Conservation (phyloP, 1,140 invertebrate species). For the Lasioglossum baleicum region DNA sequence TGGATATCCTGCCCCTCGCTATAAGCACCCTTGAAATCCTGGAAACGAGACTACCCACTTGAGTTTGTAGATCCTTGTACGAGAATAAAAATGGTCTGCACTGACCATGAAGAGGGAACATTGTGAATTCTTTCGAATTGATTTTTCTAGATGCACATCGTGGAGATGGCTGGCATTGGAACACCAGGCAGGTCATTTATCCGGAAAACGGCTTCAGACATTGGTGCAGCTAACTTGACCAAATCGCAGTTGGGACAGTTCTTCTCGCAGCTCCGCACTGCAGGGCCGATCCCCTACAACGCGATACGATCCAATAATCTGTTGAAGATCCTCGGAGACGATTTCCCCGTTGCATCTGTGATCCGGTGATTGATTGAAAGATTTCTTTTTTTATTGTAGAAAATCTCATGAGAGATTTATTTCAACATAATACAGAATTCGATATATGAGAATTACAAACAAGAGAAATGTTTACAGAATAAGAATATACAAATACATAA, state of each 20-base stretch:
- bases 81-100: too few relatives aligned
- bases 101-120: not conserved
- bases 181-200: conserved; percentile 36
- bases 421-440: too few relatives aligned
- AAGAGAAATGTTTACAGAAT: too few relatives aligned
- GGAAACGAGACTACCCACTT: too few relatives aligned
- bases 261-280: conserved; percentile 29
- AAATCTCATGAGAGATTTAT: too few relatives aligned
- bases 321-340: conserved; percentile 48
- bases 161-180: conserved; percentile 61
- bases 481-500: too few relatives aligned
- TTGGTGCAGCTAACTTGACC: conserved; percentile 54
- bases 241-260: conserved; percentile 54
- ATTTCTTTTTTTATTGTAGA: not conserved
- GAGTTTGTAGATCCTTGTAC: too few relatives aligned
- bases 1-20: too few relatives aligned
- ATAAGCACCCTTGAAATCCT: too few relatives aligned
- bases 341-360: conserved; percentile 35
- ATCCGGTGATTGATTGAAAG: conserved; percentile 44
- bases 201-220: conserved; percentile 41
- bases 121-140: not conserved
- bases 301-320: conserved; percentile 42
- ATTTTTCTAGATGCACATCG: conserved; percentile 54
- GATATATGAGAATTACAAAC: too few relatives aligned
- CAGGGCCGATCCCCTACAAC: not conserved